Percentiles rank a stretch among this genome's conserved stretches.
phyloP scores from a whole-genome alignment of 1,140 invertebrate species.

The Leptonema lineaticorne region DNA sequence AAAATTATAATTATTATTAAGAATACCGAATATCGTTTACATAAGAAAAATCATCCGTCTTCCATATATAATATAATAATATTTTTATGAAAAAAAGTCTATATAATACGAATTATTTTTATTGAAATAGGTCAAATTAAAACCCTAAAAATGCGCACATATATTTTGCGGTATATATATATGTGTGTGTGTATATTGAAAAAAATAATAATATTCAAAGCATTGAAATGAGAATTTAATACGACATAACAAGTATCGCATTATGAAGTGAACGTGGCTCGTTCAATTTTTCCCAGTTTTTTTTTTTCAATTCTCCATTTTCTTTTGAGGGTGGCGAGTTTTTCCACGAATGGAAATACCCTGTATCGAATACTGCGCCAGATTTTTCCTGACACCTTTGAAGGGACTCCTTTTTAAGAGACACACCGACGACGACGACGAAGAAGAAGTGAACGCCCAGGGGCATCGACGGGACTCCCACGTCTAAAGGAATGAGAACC shows the following conservation, averaged over 20 bases:
- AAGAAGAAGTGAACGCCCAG: too few relatives aligned
- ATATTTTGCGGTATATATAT: too few relatives aligned
- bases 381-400: slow-evolving; percentile 2
- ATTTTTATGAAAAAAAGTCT: too few relatives aligned
- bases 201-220: not conserved
- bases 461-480: not conserved
- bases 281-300: not conserved
- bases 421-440: not conserved
- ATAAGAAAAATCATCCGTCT: too few relatives aligned
- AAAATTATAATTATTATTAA: too few relatives aligned
- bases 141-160: too few relatives aligned
- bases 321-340: not conserved
- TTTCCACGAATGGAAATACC: not conserved
- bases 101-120: too few relatives aligned
- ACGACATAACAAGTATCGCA: not conserved
- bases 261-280: not conserved
- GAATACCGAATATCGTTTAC: too few relatives aligned
- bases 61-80: too few relatives aligned
- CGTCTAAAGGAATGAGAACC: not conserved
- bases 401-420: not conserved
- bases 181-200: not conserved
- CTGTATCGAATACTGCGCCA: slow-evolving; percentile 2
- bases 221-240: not conserved
- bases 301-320: not conserved
- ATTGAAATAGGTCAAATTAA: too few relatives aligned